phyloP scores from a whole-genome alignment of 1,140 invertebrate genomes.

The Pseudomyrmex concolor region DNA sequence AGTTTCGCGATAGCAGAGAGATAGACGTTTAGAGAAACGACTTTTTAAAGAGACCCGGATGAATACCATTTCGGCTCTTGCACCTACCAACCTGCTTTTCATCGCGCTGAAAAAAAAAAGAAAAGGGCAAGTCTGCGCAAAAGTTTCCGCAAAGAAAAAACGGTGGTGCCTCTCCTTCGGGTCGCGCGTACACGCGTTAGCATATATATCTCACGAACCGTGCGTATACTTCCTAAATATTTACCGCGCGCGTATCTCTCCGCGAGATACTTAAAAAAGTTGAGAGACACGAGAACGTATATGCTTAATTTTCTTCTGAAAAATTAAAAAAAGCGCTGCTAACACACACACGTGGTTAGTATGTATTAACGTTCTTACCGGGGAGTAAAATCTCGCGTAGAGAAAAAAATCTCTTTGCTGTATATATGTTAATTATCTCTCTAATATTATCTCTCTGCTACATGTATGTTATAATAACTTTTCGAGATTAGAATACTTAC shows the following conservation, averaged over 20 bases:
- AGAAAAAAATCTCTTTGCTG: no score
- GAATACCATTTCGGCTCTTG: constrained; percentile 66
- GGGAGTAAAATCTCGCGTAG: no score
- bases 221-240: constrained; percentile 25
- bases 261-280: background rate
- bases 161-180: background rate
- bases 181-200: constrained; percentile 6
- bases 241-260: background rate
- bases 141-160: constrained; percentile 34
- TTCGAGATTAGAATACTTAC: background rate
- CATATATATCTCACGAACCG: constrained; percentile 34
- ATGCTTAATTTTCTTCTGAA: background rate
- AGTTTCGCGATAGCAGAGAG: constrained; percentile 50
- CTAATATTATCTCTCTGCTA: background rate
- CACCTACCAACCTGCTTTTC: constrained; percentile 62
- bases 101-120: constrained; percentile 2
- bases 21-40: constrained; percentile 70
- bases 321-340: background rate
- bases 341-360: background rate
- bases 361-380: no score
- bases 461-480: background rate
- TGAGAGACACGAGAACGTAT: background rate
- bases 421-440: background rate
- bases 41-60: constrained; percentile 66
- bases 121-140: constrained; percentile 5